Evolutionary conservation across 30 jellyfish, hydroid and myxozoan genomes (phyloP), one percentile per base, ranked within the genome.

Genomic region (Haliclystus octoradiatus): DNA sequence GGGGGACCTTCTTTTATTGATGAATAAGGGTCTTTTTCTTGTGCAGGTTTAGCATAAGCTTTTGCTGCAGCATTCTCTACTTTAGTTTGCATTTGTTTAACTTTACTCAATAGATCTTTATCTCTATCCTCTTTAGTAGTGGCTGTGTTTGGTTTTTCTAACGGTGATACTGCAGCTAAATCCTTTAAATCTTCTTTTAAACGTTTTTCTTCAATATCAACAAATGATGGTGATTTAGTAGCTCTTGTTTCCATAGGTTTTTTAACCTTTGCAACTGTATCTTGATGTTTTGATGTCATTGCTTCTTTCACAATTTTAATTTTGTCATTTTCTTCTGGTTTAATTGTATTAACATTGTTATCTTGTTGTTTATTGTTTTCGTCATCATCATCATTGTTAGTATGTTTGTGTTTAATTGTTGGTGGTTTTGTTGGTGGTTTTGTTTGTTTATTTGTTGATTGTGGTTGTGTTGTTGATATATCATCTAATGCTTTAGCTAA

Each of bases 401-500:
- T 19, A n/a, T n/a, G n/a, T n/a, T n/a, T n/a, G n/a, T n/a, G n/a
- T n/a, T n/a, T n/a, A n/a, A n/a, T n/a, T 40, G 57, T 40, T 19
- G 14, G 14, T 40, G 57, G 57, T 40, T 9, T 40, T 19, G 19
- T 19, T 9, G 9, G 57, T 40, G 9, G 57, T 40, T 40, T 19
- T 19, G 9, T 19, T 40, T 40, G 9, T 19, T 19, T 40, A 9
- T 40, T 19, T 9, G 9, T 19, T 9, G 57, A 9, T 40, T 9
- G 14, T 5, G 57, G 57, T 40, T 9, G 14, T 5, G 57, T 9
- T 31, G 70, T 76, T 31, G 93, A 80, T 9, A 89, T 89, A 33
- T 89, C 95, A 2, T 93, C 71, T 79, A 89, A 60, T 24, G 98
- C 98, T 52, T 89, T 89, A 27, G 98, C 74, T 40, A 89, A 62